Evolutionary conservation across 23 tunicate genomes (phyloP).

Genomic region (Ascidia mentula): DNA sequence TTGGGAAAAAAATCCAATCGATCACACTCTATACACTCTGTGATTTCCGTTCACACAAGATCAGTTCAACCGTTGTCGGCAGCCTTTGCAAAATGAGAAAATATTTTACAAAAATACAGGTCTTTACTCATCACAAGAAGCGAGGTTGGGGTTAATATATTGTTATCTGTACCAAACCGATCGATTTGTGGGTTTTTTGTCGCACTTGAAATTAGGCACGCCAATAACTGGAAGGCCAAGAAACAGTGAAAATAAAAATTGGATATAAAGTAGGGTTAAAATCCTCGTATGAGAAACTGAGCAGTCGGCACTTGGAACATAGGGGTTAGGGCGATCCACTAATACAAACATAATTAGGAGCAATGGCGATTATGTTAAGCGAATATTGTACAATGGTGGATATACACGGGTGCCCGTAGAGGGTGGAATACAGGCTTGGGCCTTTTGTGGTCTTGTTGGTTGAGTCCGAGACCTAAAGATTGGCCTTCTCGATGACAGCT

Average conservation of each 20-base stretch:
- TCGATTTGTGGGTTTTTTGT: too few relatives aligned
- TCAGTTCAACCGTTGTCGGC: constrained; percentile 4
- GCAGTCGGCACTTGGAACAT: constrained; percentile 2
- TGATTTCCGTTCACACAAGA: background rate
- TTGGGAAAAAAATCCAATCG: background rate
- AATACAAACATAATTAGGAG: background rate
- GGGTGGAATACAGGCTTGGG: background rate
- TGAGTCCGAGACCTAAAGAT: background rate
- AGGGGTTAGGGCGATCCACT: background rate
- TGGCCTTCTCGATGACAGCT: constrained; percentile 47
- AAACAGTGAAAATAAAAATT: too few relatives aligned
- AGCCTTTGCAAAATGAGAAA: too few relatives aligned
- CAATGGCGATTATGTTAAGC: background rate
- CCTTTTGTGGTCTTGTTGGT: background rate
- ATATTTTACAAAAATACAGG: too few relatives aligned
- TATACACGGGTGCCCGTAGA: background rate
- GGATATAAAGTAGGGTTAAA: too few relatives aligned
- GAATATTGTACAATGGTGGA: background rate
- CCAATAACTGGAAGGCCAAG: too few relatives aligned
- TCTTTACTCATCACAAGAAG: too few relatives aligned
- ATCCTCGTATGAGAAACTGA: too few relatives aligned
- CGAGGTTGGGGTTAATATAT: too few relatives aligned
- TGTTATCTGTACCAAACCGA: too few relatives aligned
- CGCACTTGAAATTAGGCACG: too few relatives aligned
- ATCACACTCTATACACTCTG: background rate